Evolutionary conservation across 2,113 vertebrate species (phyloP), one percentile per base, ranked within the genome.

Genomic region (Periophthalmodon schlosseri): DNA sequence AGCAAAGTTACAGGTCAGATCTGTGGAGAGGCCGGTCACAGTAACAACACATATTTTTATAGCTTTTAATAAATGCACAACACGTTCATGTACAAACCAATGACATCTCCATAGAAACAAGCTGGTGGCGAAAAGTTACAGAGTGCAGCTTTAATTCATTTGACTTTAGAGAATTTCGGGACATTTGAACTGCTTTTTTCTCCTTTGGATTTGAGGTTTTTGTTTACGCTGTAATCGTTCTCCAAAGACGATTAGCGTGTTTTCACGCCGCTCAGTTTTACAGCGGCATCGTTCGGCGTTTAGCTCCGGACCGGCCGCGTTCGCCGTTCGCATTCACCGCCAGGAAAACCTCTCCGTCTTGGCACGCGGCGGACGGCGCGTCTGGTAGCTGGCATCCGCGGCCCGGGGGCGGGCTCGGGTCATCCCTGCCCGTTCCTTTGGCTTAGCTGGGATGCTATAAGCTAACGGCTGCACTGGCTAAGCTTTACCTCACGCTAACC

Each of bases 341-440:
- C 39, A 69, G 71, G 68, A 23, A 21, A 69, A 67, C 58, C 14
- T 15, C 52, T 58, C 15, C 36, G 73, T 61, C 15, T 73, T 75
- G 82, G 75, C 77, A 18, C 24, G 52, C n/a, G 44, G 71, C 2
- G 28, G 3, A 13, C 5, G 1, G 68, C 8, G 68, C 46, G 57
- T 52, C 76, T 58, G 73, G 64, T 18, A 60, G 50, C 34, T 80
- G 68, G 74, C 68, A 46, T 60, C 14, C 7, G 46, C 7, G 21
- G 57, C 2, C 60, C 5, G 9, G 72, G 75, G 56, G 21, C 63
- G 33, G 65, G 15, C 52, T 16, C 21, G 1, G 49, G 21, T 71
- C 33, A 14, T 49, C 21, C 73, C 34, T 36, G 63, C 11, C 14
- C 0, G 7, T 66, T 58, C 16, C 44, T 63, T 82, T 73, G 69